Conservation (phyloP, 2,888 invertebrate genomes). For the Peribatodes rhomboidaria region DNA sequence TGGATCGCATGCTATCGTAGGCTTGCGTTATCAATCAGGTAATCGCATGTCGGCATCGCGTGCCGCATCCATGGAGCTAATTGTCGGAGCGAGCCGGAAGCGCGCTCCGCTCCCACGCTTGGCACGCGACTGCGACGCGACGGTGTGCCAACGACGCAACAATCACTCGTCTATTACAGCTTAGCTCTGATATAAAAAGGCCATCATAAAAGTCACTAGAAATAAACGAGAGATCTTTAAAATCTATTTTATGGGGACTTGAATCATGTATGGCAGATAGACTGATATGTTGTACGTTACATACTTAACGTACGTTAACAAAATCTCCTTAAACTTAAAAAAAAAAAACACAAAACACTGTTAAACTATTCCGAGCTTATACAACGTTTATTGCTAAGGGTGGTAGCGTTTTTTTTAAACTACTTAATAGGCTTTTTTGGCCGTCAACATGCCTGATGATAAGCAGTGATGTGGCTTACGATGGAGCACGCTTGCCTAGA, state of each 20-base stretch:
- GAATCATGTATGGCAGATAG: not conserved
- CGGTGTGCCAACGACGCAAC: slow-evolving; percentile 47
- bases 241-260: not conserved
- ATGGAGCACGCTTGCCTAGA: no score
- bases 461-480: no score
- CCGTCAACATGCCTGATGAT: no score
- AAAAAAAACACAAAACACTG: no score
- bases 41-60: slow-evolving; percentile 22
- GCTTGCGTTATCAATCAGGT: not conserved
- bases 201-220: slow-evolving; percentile 1
- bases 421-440: no score
- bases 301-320: no score
- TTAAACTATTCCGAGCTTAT: no score
- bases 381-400: no score
- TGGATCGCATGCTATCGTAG: slow-evolving; percentile 3
- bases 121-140: slow-evolving; percentile 72
- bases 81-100: slow-evolving; percentile 69
- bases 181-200: slow-evolving; percentile 7
- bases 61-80: slow-evolving; percentile 30
- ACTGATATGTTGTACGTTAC: no score
- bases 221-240: not conserved
- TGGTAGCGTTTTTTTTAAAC: no score
- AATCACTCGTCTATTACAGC: not conserved
- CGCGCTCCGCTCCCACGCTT: slow-evolving; percentile 76
- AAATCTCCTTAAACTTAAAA: no score